Evolutionary conservation across 23 tunicate species (phyloP).

Genomic region (Clavelina lepadiformis): DNA sequence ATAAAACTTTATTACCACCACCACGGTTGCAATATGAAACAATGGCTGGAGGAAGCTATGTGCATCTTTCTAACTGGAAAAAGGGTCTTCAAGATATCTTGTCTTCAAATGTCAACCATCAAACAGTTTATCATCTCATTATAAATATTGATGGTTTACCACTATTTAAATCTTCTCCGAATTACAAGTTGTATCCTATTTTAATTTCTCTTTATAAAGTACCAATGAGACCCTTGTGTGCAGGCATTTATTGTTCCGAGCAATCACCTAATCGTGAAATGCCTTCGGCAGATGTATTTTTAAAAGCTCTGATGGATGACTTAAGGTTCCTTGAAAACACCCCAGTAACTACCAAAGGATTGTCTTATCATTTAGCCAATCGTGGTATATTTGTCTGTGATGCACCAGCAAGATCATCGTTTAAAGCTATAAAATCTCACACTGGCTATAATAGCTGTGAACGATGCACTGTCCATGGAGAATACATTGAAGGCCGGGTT

Average conservation of each 20-base stretch:
- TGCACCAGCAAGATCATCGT: constrained; percentile 47
- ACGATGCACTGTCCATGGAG: constrained; percentile 27
- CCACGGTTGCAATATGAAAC: constrained; percentile 6
- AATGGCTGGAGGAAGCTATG: constrained; percentile 35
- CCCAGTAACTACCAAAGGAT: background rate
- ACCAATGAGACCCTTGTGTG: constrained; percentile 50
- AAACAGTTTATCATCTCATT: constrained; percentile 11
- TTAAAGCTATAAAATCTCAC: constrained; percentile 36
- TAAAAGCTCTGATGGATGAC: constrained; percentile 32
- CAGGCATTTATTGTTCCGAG: constrained; percentile 33
- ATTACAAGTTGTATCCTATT: constrained; percentile 44
- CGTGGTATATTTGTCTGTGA: constrained; percentile 37
- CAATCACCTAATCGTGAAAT: constrained; percentile 26
- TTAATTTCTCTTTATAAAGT: constrained; percentile 22
- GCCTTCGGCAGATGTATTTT: constrained; percentile 26
- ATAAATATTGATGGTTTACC: constrained; percentile 57
- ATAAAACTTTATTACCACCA: constrained; percentile 14
- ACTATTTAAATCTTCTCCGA: constrained; percentile 37
- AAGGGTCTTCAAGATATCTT: constrained; percentile 4
- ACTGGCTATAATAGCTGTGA: constrained; percentile 31
- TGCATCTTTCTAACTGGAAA: constrained; percentile 46
- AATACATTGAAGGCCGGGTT: constrained; percentile 23
- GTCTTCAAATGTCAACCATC: background rate
- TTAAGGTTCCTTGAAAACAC: background rate
- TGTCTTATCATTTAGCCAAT: background rate